phyloP scores from a whole-genome alignment of 2,888 invertebrate species.

The Hetaerina titia region DNA sequence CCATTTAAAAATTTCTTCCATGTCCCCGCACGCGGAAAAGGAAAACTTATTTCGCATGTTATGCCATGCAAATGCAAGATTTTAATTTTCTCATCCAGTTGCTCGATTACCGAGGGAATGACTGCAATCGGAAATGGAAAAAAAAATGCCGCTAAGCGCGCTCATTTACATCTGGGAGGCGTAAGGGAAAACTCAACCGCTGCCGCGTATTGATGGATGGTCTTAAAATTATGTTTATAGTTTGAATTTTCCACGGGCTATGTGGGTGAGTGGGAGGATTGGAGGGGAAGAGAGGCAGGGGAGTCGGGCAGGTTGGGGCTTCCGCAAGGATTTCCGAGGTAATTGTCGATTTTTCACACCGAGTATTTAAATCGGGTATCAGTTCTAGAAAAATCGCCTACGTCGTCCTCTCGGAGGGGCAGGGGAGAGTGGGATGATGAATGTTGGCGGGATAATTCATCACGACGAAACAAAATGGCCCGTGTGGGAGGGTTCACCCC shows the following conservation, averaged over 20 bases:
- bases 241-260: conserved; percentile 11
- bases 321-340: conserved; percentile 26
- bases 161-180: not conserved
- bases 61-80: conserved; percentile 18
- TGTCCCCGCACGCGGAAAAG: not conserved
- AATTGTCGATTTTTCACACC: conserved; percentile 55
- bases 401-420: not conserved
- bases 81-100: conserved; percentile 21
- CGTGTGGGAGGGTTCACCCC: too few species aligned
- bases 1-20: not conserved
- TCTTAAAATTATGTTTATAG: conserved; percentile 36
- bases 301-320: not conserved
- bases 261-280: not conserved
- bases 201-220: conserved; percentile 52
- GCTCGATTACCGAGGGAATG: not conserved
- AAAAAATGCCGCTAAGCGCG: not conserved
- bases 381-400: not conserved
- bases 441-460: conserved; percentile 42
- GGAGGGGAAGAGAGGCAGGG: not conserved
- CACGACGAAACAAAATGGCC: not conserved
- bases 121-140: not conserved
- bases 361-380: conserved; percentile 47
- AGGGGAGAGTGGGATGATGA: conserved; percentile 33
- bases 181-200: not conserved
- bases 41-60: not conserved